These are phyloP conservation scores for Botia almorhae DNA, from an alignment of 2,797 vertebrate species.

Conservation along the genomic window DNA sequence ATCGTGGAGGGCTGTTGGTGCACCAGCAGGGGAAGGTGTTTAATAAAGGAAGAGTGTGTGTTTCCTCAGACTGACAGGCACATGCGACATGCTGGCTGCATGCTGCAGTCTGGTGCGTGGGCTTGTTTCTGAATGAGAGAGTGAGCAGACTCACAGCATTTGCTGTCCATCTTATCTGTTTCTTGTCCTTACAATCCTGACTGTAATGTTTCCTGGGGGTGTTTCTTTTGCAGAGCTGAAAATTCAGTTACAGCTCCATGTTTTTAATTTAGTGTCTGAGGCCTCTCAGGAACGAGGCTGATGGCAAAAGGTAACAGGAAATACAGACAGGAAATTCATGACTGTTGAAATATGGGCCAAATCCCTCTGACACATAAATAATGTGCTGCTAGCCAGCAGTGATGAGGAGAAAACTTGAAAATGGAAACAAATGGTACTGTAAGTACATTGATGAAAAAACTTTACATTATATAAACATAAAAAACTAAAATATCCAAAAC, in stretches of 20 bases:
- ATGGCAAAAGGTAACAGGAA: not conserved
- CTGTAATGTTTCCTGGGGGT: slow-evolving; percentile 36
- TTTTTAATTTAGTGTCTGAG: slow-evolving; percentile 43
- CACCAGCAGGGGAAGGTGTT: slow-evolving; percentile 48
- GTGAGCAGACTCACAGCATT: slow-evolving; percentile 5
- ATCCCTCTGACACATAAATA: not conserved
- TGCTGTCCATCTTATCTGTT: not conserved
- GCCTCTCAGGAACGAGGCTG: not conserved
- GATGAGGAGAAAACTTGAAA: not conserved
- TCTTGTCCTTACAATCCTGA: not conserved
- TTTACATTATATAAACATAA: too few relatives aligned
- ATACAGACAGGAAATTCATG: not conserved
- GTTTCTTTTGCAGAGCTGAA: slow-evolving; percentile 39
- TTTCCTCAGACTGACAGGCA: slow-evolving; percentile 55
- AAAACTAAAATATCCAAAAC: too few relatives aligned
- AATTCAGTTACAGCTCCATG: slow-evolving; percentile 47
- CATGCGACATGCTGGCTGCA: slow-evolving; percentile 54
- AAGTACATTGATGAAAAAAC: too few relatives aligned
- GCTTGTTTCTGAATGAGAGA: slow-evolving; percentile 57
- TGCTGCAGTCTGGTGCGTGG: slow-evolving; percentile 60
- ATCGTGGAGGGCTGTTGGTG: slow-evolving; percentile 46
- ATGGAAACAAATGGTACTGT: too few relatives aligned
- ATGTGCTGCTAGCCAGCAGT: not conserved
- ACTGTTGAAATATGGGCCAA: not conserved
- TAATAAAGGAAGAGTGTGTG: slow-evolving; percentile 35